A percentile compares a stretch with the other conserved stretches of the same genome.
phyloP scores from a whole-genome alignment of 2,888 invertebrate genomes.

The Altica lythri region DNA sequence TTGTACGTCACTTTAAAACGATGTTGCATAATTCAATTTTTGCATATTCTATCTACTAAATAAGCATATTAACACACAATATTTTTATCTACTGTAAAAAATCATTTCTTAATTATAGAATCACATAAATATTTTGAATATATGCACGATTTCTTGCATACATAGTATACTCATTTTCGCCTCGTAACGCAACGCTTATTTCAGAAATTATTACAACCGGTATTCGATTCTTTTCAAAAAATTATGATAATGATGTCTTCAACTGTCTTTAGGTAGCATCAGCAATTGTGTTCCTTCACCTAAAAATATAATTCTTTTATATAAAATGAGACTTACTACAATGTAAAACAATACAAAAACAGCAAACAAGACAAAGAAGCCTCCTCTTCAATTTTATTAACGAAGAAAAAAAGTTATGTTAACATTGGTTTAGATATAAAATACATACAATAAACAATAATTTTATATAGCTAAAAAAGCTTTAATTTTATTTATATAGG shows the following conservation, averaged over 20 bases:
- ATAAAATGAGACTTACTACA: too few species aligned
- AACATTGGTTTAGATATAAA: too few species aligned
- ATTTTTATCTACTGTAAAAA: constrained; percentile 19
- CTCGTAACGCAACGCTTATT: background rate
- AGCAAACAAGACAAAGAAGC: too few species aligned
- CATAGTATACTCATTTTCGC: constrained; percentile 7
- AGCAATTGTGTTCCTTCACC: constrained; percentile 8
- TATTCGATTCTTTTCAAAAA: constrained; percentile 2
- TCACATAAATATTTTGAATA: constrained; percentile 23
- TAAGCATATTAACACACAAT: constrained; percentile 13
- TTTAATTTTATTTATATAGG: too few species aligned
- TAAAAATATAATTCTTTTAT: too few species aligned
- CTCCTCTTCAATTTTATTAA: too few species aligned
- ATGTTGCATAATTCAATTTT: background rate
- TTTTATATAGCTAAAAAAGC: too few species aligned
- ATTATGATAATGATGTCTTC: background rate
- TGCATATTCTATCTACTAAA: background rate
- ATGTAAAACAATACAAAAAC: too few species aligned
- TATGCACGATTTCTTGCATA: constrained; percentile 14
- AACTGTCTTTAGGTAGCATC: background rate
- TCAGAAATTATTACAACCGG: constrained; percentile 6
- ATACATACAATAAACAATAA: too few species aligned
- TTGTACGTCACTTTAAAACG: background rate
- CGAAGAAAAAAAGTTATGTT: too few species aligned
- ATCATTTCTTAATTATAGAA: constrained; percentile 21